Evolutionary conservation across 2,113 vertebrate species (phyloP), one percentile per base, ranked within the genome.

Genomic region (Solea senegalensis): DNA sequence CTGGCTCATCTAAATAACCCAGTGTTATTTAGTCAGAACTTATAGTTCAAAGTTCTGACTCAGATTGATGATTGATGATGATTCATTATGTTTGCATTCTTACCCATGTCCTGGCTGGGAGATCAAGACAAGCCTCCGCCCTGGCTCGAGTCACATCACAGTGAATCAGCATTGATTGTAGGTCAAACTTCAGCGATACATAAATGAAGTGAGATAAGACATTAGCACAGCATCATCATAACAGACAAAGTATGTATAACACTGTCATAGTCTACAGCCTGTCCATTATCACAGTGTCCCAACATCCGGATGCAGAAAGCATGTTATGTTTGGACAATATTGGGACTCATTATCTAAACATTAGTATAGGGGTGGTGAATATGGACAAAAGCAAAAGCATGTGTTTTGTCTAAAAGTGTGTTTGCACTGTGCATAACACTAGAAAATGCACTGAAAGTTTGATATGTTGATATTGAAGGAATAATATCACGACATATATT

Each of bases 81-180:
- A 6, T 5, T 13, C 3, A 13, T 4, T 14, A 0, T 10, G 9
- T 21, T 68, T 52, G 9, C 1, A 43, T 45, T 49, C 85, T 81
- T 79, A 85, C 83, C 72, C 51, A 69, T 46, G 75, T 80, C 49
- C 49, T 74, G 54, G 64, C 70, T 1, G 94, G 91, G 73, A 95
- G 91, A 56, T 95, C 92, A 1, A 86, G 81, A 15, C 95, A 96
- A 1, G 86, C 86, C 78, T 96, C 94, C 46, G 92, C 89, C 57
- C 91, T 86, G 14, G 95, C 94, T 62, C 94, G 70, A 34, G 87
- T 91, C 0, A 94, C 91, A 63, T 96, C 95, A 10, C 96, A 97
- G 54, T 95, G 95, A 77, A 96, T 96, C 87, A 95, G 74, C 95
- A 97, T 95, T 83, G 94, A 95, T 28, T 96, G 95, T 61, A 97